These are phyloP conservation scores for Promerops cafer DNA, from an alignment of 2,113 vertebrate genomes.

Conservation along the genomic window DNA sequence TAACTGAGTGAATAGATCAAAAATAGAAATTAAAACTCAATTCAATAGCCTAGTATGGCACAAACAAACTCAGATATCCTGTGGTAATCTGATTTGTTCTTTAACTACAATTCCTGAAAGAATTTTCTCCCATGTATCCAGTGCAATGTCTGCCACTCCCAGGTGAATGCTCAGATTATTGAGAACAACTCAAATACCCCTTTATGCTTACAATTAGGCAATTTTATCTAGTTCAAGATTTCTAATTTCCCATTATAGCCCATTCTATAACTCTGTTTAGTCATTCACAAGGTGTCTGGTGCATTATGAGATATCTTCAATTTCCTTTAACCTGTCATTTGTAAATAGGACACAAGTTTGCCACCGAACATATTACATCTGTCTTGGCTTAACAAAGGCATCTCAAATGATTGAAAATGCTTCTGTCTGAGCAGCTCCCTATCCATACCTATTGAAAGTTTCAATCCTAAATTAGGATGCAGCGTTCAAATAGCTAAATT, in stretches of 20 bases:
- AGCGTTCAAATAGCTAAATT: background rate
- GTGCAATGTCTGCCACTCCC: background rate
- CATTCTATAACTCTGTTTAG: background rate
- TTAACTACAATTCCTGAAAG: background rate
- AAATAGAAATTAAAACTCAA: background rate
- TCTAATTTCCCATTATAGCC: background rate
- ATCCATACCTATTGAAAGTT: background rate
- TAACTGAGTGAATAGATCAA: background rate
- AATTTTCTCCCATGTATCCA: background rate
- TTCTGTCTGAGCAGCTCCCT: background rate
- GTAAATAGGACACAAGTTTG: background rate
- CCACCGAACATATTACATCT: rapidly evolving
- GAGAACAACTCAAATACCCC: background rate
- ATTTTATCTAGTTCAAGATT: background rate
- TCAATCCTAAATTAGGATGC: background rate
- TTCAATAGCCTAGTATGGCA: background rate
- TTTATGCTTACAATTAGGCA: background rate
- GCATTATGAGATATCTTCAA: background rate
- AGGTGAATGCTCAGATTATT: background rate
- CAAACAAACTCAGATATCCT: background rate
- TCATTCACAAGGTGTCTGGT: background rate
- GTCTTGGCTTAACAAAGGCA: background rate
- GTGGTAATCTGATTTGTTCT: background rate
- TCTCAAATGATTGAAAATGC: background rate
- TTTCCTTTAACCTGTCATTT: background rate